Conservation (phyloP, 2,797 vertebrate genomes). For the Anguilla marmorata region DNA sequence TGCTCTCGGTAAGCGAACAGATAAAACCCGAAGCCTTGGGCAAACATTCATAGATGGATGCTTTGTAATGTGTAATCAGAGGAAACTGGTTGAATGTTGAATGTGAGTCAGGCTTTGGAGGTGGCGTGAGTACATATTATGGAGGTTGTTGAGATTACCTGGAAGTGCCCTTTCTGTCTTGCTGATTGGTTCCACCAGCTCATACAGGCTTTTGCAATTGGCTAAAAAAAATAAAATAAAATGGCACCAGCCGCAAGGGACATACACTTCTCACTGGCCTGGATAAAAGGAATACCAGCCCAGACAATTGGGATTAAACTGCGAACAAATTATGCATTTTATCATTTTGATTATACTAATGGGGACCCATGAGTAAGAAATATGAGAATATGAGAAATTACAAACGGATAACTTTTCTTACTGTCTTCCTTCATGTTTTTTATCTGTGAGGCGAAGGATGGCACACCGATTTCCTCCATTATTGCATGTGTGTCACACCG, state of each 20-base stretch:
- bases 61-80: constrained; percentile 28
- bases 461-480: not conserved
- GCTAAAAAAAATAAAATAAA: not conserved
- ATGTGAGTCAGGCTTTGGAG: not conserved
- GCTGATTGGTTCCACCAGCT: not conserved
- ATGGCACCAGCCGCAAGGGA: not conserved
- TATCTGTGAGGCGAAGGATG: not conserved
- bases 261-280: not conserved
- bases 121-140: not conserved
- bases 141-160: not conserved
- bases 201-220: no score
- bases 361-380: not conserved
- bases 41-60: constrained; percentile 15
- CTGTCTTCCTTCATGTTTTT: not conserved
- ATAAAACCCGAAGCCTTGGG: constrained; percentile 19
- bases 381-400: not conserved
- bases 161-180: not conserved
- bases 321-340: not conserved
- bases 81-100: constrained; percentile 6
- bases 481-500: no score
- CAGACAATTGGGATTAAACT: not conserved
- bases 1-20: constrained; percentile 19
- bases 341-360: not conserved
- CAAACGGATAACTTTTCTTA: not conserved
- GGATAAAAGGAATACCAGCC: not conserved